Conservation (phyloP, 2,113 vertebrate genomes). For the Dunckerocampus dactyliophorus region DNA sequence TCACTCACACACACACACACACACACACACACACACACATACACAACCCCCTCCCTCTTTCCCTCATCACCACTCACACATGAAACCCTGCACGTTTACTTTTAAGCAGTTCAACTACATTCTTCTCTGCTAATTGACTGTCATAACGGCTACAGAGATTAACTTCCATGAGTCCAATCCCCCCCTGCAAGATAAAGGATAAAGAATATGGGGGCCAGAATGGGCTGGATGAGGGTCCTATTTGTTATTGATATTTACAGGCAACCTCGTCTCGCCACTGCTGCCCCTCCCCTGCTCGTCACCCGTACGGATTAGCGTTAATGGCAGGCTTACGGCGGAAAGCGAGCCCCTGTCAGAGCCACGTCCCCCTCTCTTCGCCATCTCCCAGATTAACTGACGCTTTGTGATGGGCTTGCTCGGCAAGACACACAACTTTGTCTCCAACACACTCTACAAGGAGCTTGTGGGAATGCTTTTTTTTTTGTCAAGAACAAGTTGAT, state of each 20-base stretch:
- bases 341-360: constrained; percentile 63
- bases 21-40: constrained; percentile 25
- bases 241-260: constrained; percentile 82
- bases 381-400: constrained; percentile 66
- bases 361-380: constrained; percentile 57
- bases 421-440: constrained; percentile 57
- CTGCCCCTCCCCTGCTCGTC: constrained; percentile 46
- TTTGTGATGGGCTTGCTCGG: constrained; percentile 60
- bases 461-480: constrained; percentile 19
- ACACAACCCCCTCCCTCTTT: not conserved
- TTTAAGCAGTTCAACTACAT: constrained; percentile 54
- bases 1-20: constrained; percentile 27
- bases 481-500: constrained; percentile 4
- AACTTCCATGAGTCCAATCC: constrained; percentile 64
- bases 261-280: constrained; percentile 43
- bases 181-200: constrained; percentile 63
- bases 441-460: constrained; percentile 46
- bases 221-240: constrained; percentile 48
- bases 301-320: constrained; percentile 63
- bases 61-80: constrained; percentile 6
- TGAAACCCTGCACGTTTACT: constrained; percentile 40
- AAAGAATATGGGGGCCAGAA: constrained; percentile 49
- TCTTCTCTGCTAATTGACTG: constrained; percentile 78
- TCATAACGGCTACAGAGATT: constrained; percentile 72
- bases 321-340: constrained; percentile 62